phyloP scores from a whole-genome alignment of 2,113 vertebrate genomes.

The Nothoprocta perdicaria region DNA sequence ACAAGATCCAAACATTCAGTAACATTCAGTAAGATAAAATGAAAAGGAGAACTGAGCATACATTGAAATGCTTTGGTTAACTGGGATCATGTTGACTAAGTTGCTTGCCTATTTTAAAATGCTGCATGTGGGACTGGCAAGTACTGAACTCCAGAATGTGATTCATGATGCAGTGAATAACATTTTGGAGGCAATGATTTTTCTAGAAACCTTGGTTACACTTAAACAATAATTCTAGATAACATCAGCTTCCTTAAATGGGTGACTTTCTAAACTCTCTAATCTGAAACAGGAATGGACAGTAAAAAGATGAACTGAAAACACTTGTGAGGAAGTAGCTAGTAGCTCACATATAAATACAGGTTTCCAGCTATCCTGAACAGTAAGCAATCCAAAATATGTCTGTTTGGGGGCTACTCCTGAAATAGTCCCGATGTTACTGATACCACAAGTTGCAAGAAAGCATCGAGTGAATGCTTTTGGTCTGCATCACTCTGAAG shows the following conservation, averaged over 20 bases:
- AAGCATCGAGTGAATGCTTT: not conserved
- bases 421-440: not conserved
- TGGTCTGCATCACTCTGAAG: not conserved
- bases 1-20: not conserved
- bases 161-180: not conserved
- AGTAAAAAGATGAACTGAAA: not conserved
- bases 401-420: not conserved
- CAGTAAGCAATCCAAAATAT: not conserved
- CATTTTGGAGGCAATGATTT: not conserved
- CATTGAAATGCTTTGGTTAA: not conserved
- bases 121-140: not conserved
- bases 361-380: not conserved
- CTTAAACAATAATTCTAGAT: constrained; percentile 21
- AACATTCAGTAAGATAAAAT: not conserved
- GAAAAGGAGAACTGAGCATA: not conserved
- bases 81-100: not conserved
- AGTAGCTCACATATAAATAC: not conserved
- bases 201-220: not conserved
- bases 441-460: not conserved
- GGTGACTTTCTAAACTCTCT: not conserved
- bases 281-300: not conserved
- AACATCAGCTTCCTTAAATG: not conserved
- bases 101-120: not conserved
- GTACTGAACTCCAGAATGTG: not conserved
- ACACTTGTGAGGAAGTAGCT: not conserved